Percentiles rank a stretch among this genome's conserved stretches.
Conservation (phyloP, 1,140 invertebrate genomes). For the Agrilus planipennis region DNA sequence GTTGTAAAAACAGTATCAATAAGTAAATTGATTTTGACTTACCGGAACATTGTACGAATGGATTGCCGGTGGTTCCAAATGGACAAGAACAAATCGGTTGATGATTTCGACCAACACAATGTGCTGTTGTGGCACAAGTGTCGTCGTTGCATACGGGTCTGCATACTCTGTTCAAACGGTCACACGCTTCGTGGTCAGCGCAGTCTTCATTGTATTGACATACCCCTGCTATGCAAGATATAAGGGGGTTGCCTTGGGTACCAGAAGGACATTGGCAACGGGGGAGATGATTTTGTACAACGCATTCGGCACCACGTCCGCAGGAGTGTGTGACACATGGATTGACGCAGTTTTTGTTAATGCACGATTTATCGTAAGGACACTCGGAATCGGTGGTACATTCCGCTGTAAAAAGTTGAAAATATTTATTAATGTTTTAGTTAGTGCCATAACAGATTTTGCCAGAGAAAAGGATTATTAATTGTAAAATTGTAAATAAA, state of each 20-base stretch:
- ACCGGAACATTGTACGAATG: constrained; percentile 57
- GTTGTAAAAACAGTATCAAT: neutral
- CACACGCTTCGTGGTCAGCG: constrained; percentile 72
- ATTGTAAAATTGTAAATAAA: neutral
- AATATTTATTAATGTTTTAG: neutral
- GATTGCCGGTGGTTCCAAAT: constrained; percentile 62
- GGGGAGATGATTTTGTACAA: constrained; percentile 57
- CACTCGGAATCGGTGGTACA: constrained; percentile 73
- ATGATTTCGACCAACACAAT: constrained; percentile 61
- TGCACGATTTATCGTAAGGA: constrained; percentile 73
- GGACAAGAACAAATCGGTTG: constrained; percentile 67
- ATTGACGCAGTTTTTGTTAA: constrained; percentile 64
- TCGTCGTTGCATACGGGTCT: constrained; percentile 67
- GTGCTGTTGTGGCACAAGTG: constrained; percentile 61
- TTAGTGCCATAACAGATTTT: neutral
- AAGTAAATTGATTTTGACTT: neutral
- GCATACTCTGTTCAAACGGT: constrained; percentile 72
- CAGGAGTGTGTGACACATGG: constrained; percentile 61
- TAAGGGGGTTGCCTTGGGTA: constrained; percentile 69
- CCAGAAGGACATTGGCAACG: constrained; percentile 74
- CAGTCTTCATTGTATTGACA: constrained; percentile 87
- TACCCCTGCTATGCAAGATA: constrained; percentile 68
- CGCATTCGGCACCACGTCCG: constrained; percentile 68
- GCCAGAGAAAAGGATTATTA: neutral
- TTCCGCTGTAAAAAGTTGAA: constrained; percentile 50